Evolutionary conservation across 2,113 vertebrate genomes (phyloP), one percentile per base, ranked within the genome.

Genomic region (Oostethus manadensis): DNA sequence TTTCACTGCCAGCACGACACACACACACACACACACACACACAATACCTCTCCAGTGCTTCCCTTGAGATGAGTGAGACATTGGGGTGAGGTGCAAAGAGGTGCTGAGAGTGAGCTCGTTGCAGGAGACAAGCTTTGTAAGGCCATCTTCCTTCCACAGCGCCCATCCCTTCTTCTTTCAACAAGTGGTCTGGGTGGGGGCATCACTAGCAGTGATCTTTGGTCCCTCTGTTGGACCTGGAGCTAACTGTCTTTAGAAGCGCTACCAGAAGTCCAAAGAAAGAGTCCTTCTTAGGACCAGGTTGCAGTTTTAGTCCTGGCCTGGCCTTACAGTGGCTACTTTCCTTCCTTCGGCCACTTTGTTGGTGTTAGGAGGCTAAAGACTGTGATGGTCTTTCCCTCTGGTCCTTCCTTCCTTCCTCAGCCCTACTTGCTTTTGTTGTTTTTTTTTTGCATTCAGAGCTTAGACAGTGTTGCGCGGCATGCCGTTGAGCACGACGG

Each of bases 401-500:
- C 83, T 71, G 71, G 73, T 68, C 44, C 59, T 51, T 74, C 64
- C 62, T 70, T 42, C 38, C 38, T 43, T 53, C 51, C 59, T 71
- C 55, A 43, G 33, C 72, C 70, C 57, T 67, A 58, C 74, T 62
- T 72, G 35, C 16, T 8, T 70, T 60, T 78, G 60, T 79, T 74
- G n/a, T 79, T 74, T 67, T 3, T 62, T 56, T 54, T 66, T 57
- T 60, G 50, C 58, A 54, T 81, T 1, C 61, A 65, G 65, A 56
- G 47, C 77, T 82, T 96, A 99, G 85, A 98, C 91, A 40, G 92
- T 93, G 56, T 88, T 96, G 77, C 94, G 89, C 0, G 97, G 95
- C 5, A 93, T 97, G 80, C 97, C 96, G 23, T 99, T 99, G 77
- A 97, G 91, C 64, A 96, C 89, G 54, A 97, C 89, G 2, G 93